Base-by-base conservation (phyloP, 1,140 invertebrate species). In the Apis cerana region DNA sequence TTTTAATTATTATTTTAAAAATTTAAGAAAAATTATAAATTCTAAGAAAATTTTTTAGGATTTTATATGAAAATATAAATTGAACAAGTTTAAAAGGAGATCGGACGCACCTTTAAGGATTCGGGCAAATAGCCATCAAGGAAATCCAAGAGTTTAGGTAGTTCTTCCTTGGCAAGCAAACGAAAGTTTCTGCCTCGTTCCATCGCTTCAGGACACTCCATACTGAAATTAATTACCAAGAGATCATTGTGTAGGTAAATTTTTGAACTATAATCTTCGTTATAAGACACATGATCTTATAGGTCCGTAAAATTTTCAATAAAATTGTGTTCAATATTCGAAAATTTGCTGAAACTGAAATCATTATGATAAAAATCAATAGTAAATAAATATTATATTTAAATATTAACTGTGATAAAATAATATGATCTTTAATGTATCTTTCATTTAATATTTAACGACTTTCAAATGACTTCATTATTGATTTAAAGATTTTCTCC, bases 91-190 rank as follows among this genome's bases (percentile, higher is more conserved):
- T 7, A n/a, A 75, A 21, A 9, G 27, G 62, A 43, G 58, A 81
- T 13, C 58, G 48, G 23, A 75, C 75, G 75, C 67, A 97, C 97
- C 96, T 97, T 97, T 86, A 97, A 95, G 89, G 97, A 97, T 94
- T 97, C 96, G 88, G 97, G 97, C 93, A 97, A 95, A 95, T 96
- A 96, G 94, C 95, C 95, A 90, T 95, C 96, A 89, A 97, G 95
- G 92, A 96, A 95, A 92, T 97, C 96, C 93, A 97, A 95, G 90
- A 97, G 96, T 92, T 96, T 95, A 91, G 96, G 96, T 94, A 97
- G 95, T 95, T 97, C 97, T 91, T 97, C 96, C 95, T 97, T 96
- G 94, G 95, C 94, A 90, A 97, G 96, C 95, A 97, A 96, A 96
- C 96, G 96, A 95, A 97, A 97, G 95, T 97, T 97, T 95, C 96